These are phyloP conservation scores for Hypomecis atomaria DNA, from an alignment of 2,888 invertebrate species.

Conservation along the genomic window DNA sequence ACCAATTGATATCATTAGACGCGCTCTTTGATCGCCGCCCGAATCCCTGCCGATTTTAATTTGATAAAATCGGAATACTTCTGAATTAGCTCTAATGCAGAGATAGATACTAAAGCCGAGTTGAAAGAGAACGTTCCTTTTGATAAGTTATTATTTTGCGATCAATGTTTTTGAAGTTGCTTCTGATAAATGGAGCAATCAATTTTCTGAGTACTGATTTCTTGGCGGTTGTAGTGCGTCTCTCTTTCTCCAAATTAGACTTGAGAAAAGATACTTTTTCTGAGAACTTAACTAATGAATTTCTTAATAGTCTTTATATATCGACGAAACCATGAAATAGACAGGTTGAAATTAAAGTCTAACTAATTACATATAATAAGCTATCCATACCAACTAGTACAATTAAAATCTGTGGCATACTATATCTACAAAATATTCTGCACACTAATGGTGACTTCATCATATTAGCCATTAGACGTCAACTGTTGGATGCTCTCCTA, in stretches of 20 bases:
- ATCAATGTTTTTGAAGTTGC: conserved; percentile 35
- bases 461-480: too few species aligned
- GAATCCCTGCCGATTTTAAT: conserved; percentile 66
- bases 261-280: not conserved
- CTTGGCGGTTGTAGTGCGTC: conserved; percentile 33
- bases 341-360: too few species aligned
- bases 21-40: conserved; percentile 69
- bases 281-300: too few species aligned
- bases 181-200: conserved; percentile 38
- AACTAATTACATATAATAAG: too few species aligned
- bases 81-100: conserved; percentile 38
- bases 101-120: conserved; percentile 37
- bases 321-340: too few species aligned
- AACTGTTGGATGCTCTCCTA: too few species aligned
- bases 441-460: too few species aligned
- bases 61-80: conserved; percentile 66
- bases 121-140: conserved; percentile 38
- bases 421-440: too few species aligned
- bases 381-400: too few species aligned
- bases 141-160: conserved; percentile 31
- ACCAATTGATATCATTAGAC: conserved; percentile 72
- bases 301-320: too few species aligned
- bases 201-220: conserved; percentile 27
- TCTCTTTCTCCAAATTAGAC: not conserved
- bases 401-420: too few species aligned